These are phyloP conservation scores for Strix aluco DNA, from an alignment of 2,113 vertebrate species.

Conservation along the genomic window DNA sequence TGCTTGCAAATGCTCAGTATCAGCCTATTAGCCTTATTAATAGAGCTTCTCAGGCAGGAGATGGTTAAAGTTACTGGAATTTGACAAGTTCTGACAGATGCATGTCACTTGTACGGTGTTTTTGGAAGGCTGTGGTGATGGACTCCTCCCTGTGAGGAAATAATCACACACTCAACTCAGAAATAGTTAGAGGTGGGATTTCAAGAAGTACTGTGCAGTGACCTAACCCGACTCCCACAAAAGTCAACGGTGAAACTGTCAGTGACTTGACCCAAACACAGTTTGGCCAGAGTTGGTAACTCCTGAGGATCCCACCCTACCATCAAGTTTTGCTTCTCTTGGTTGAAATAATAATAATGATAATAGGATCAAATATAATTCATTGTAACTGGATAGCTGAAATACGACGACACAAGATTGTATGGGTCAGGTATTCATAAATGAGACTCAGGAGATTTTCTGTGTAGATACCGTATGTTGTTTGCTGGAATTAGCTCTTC, in stretches of 20 bases:
- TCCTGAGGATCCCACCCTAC: slow-evolving; percentile 36
- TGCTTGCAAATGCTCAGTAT: neutral
- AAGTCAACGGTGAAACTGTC: slow-evolving; percentile 54
- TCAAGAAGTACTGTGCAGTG: slow-evolving; percentile 28
- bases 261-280: neutral
- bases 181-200: slow-evolving; percentile 51
- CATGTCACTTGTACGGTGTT: neutral
- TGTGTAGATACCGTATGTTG: accelerated
- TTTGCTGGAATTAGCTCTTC: neutral
- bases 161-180: slow-evolving; percentile 48
- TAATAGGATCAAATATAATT: neutral
- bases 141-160: slow-evolving; percentile 55
- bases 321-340: slow-evolving; percentile 8
- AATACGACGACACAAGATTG: neutral
- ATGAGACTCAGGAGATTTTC: neutral
- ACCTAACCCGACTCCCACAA: slow-evolving; percentile 25
- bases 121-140: slow-evolving; percentile 52
- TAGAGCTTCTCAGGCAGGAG: neutral
- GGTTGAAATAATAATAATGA: neutral
- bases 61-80: neutral
- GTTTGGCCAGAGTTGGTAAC: neutral
- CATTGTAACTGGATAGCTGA: neutral
- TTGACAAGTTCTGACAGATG: neutral
- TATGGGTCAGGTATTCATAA: neutral
- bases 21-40: neutral